Conservation (phyloP, 2,888 invertebrate genomes). For the Malthinus flaveolus region DNA sequence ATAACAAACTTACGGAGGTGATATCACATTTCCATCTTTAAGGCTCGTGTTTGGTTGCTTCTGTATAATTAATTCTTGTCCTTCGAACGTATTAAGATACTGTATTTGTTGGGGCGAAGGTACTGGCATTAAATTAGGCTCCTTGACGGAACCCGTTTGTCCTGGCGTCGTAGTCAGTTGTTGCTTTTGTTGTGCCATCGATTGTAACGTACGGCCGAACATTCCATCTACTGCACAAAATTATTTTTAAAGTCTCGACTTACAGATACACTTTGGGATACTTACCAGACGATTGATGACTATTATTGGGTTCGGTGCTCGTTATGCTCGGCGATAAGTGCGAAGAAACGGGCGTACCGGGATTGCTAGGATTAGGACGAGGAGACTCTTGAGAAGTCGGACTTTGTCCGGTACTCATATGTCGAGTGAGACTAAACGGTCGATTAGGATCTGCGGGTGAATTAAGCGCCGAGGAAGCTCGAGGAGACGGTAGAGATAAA, state of each 20-base stretch:
- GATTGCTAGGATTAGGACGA: constrained; percentile 68
- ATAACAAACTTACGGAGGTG: constrained; percentile 68
- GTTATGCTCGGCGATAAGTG: constrained; percentile 63
- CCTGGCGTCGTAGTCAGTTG: constrained; percentile 51
- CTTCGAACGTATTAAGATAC: constrained; percentile 93
- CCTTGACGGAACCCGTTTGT: constrained; percentile 59
- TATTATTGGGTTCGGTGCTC: constrained; percentile 52
- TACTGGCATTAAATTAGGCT: constrained; percentile 92
- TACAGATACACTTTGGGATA: constrained; percentile 2
- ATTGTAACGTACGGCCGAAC: constrained; percentile 67
- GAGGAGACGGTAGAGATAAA: constrained; percentile 73
- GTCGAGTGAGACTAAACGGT: constrained; percentile 57
- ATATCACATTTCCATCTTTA: constrained; percentile 75
- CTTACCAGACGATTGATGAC: constrained; percentile 52
- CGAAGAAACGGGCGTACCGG: constrained; percentile 70
- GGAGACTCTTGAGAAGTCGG: constrained; percentile 66
- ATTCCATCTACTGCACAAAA: constrained; percentile 60
- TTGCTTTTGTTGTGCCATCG: constrained; percentile 65
- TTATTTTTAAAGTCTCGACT: background rate
- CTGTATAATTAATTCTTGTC: constrained; percentile 94
- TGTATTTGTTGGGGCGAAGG: constrained; percentile 96
- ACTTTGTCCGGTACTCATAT: constrained; percentile 63
- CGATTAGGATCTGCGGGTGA: constrained; percentile 69
- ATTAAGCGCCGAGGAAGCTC: constrained; percentile 69
- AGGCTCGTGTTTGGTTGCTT: constrained; percentile 92